These are phyloP conservation scores for Acestrorhynchus altus DNA, from an alignment of 2,797 vertebrate genomes.

Conservation along the genomic window DNA sequence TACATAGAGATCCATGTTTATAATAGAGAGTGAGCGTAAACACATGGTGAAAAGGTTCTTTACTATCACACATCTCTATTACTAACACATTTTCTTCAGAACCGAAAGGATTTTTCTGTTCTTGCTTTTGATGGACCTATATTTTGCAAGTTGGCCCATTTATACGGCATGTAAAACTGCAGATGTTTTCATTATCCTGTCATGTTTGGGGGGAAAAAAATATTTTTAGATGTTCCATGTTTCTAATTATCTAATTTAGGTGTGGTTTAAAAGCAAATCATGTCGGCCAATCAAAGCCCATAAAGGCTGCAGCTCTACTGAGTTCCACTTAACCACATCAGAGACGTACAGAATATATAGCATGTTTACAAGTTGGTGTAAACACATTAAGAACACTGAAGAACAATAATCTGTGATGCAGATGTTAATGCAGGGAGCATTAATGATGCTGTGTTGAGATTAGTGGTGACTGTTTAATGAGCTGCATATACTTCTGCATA, in stretches of 20 bases:
- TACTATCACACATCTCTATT: no score
- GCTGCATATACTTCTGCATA: no score
- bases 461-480: slow-evolving; percentile 32
- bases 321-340: neutral
- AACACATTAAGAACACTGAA: neutral
- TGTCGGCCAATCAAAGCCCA: slow-evolving; percentile 19
- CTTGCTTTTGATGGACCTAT: no score
- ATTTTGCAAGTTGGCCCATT: neutral
- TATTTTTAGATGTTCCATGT: slow-evolving; percentile 60
- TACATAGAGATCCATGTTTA: no score
- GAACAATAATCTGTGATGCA: neutral
- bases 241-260: slow-evolving; percentile 73
- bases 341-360: slow-evolving; percentile 9
- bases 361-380: slow-evolving; percentile 31
- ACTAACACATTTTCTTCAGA: no score
- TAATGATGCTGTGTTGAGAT: slow-evolving; percentile 15
- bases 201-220: neutral
- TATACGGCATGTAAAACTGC: neutral
- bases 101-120: no score
- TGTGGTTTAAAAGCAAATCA: slow-evolving; percentile 72
- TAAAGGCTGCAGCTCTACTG: slow-evolving; percentile 19
- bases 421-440: neutral
- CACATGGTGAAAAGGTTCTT: no score
- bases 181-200: neutral
- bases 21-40: no score